Conservation (phyloP, 2,797 vertebrate genomes). For the Crocodylus rhombifer region DNA sequence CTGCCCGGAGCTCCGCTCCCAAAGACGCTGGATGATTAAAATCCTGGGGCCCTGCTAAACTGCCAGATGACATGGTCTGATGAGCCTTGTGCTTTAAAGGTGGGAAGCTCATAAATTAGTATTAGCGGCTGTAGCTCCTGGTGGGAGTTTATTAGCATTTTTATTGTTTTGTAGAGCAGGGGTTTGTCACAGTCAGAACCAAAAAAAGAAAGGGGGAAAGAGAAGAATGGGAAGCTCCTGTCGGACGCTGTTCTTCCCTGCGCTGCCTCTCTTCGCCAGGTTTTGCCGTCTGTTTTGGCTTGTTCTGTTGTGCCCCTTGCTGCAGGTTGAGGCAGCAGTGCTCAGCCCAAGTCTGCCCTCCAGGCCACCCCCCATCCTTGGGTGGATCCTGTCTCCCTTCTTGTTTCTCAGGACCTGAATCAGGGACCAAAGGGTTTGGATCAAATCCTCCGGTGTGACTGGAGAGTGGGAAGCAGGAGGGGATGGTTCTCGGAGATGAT, state of each 20-base stretch:
- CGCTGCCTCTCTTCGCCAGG: accelerated
- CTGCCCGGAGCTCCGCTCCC: neutral
- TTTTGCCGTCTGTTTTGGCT: accelerated
- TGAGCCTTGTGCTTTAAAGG: conserved; percentile 6
- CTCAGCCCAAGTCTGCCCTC: neutral
- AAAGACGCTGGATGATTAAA: neutral
- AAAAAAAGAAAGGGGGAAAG: neutral
- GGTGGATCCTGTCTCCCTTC: neutral
- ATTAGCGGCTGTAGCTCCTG: conserved; percentile 27
- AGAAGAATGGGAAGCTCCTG: conserved; percentile 5
- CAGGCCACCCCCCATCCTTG: neutral
- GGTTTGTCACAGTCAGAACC: conserved; percentile 70
- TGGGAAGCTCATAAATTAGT: conserved; percentile 68
- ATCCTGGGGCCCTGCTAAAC: neutral
- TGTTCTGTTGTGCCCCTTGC: neutral
- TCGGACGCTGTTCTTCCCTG: neutral
- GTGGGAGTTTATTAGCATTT: conserved; percentile 76
- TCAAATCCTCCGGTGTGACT: neutral
- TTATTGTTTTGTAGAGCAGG: conserved; percentile 76
- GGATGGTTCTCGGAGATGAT: too few species aligned
- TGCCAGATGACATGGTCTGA: conserved; percentile 40
- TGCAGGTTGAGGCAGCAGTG: accelerated
- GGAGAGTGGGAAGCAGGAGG: neutral
- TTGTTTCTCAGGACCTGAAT: neutral
- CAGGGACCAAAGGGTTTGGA: neutral